phyloP scores from a whole-genome alignment of 2,888 invertebrate species.

The Lasioglossum marginatum region DNA sequence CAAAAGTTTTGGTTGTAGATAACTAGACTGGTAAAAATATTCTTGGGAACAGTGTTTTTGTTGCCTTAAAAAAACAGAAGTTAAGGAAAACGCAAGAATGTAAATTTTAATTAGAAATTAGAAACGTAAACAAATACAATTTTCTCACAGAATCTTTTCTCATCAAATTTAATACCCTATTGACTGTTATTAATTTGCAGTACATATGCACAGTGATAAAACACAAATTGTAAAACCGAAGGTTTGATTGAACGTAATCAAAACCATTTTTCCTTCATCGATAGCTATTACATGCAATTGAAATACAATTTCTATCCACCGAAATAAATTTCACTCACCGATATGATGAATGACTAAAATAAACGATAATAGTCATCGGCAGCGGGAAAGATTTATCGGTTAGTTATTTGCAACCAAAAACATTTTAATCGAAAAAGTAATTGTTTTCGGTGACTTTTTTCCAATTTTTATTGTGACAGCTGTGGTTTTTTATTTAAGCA shows the following conservation, averaged over 20 bases:
- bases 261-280: not conserved
- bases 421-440: not conserved
- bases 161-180: too few relatives aligned
- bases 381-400: not conserved
- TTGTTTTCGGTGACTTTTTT: too few relatives aligned
- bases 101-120: not conserved
- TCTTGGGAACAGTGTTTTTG: not conserved
- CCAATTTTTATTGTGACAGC: not conserved
- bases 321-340: not conserved
- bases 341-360: not conserved
- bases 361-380: not conserved
- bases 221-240: not conserved
- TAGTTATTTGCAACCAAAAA: not conserved
- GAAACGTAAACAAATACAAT: not conserved
- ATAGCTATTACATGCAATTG: not conserved
- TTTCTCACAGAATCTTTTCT: not conserved
- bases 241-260: not conserved
- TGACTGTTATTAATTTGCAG: too few relatives aligned
- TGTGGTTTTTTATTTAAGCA: not conserved
- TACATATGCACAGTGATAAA: not conserved
- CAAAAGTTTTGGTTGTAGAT: not conserved
- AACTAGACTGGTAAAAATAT: not conserved
- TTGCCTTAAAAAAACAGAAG: not conserved
- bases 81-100: not conserved
- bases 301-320: not conserved